These are phyloP conservation scores for Matsumurasca onukii DNA, from an alignment of 1,140 invertebrate species.

Conservation along the genomic window DNA sequence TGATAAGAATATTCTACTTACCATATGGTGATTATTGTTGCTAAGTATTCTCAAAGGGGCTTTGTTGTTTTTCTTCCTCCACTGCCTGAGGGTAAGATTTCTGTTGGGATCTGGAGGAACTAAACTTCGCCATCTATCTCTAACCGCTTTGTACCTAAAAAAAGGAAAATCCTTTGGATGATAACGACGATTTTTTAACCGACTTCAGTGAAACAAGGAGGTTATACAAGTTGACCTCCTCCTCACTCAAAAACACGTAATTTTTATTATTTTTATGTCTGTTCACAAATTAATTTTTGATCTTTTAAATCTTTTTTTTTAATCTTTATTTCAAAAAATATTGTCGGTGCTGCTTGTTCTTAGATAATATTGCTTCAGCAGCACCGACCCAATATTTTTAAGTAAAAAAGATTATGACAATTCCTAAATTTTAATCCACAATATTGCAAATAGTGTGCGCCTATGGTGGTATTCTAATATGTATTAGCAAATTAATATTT, in stretches of 20 bases:
- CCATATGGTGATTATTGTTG: conserved; percentile 7
- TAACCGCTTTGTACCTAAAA: conserved; percentile 12
- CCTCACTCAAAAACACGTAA: neutral
- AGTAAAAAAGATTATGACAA: no score
- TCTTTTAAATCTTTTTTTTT: neutral
- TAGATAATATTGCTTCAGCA: no score
- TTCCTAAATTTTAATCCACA: no score
- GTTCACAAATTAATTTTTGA: neutral
- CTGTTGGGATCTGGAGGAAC: conserved; percentile 16
- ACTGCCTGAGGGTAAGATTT: conserved; percentile 4
- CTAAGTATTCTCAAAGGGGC: neutral
- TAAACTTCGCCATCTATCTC: conserved; percentile 17
- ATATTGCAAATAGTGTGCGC: no score
- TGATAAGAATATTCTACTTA: neutral
- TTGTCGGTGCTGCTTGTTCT: no score
- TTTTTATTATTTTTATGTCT: neutral
- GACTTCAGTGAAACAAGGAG: no score
- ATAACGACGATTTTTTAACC: neutral
- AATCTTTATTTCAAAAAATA: neutral
- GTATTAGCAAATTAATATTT: no score
- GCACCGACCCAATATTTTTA: no score
- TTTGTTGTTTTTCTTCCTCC: neutral
- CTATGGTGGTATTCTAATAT: no score
- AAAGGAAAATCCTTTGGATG: neutral
- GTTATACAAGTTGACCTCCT: neutral